phyloP scores from a whole-genome alignment of 2,113 vertebrate genomes.

The Elgaria multicarinata region DNA sequence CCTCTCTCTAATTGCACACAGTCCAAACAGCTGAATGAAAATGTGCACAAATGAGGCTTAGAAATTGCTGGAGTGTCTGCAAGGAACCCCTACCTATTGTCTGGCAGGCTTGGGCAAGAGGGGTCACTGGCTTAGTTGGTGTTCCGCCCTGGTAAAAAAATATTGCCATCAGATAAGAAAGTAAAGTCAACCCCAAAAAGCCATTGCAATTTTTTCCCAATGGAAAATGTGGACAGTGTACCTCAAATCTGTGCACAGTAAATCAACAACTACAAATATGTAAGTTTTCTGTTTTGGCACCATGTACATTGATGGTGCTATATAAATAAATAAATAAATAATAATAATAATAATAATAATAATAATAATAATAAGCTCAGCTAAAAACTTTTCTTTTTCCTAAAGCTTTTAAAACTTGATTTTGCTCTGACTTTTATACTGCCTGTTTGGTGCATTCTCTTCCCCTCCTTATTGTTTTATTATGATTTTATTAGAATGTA shows the following conservation, averaged over 20 bases:
- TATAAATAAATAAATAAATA: too few relatives aligned
- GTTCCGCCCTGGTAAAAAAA: conserved; percentile 63
- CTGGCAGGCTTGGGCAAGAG: conserved; percentile 50
- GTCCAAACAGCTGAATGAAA: conserved; percentile 62
- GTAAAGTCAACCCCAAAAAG: conserved; percentile 58
- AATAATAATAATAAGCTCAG: too few relatives aligned
- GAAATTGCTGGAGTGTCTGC: conserved; percentile 40
- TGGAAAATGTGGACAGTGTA: not conserved
- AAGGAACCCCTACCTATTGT: conserved; percentile 46
- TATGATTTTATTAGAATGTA: too few relatives aligned
- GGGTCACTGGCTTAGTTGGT: conserved; percentile 62
- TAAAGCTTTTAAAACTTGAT: too few relatives aligned
- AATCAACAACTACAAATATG: conserved; percentile 8
- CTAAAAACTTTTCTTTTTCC: too few relatives aligned
- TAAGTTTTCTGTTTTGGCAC: not conserved
- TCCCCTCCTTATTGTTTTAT: too few relatives aligned
- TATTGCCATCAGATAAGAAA: conserved; percentile 62
- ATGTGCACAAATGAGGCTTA: conserved; percentile 44
- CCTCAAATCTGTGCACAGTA: not conserved
- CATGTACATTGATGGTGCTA: too few relatives aligned
- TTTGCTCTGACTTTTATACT: too few relatives aligned
- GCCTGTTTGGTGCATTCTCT: too few relatives aligned
- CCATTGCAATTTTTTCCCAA: conserved; percentile 24
- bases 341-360: too few relatives aligned
- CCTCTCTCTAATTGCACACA: conserved; percentile 55